Percentiles rank a stretch among this genome's conserved stretches.
phyloP scores from a whole-genome alignment of 2,113 vertebrate species.

The Mungos mungo region DNA sequence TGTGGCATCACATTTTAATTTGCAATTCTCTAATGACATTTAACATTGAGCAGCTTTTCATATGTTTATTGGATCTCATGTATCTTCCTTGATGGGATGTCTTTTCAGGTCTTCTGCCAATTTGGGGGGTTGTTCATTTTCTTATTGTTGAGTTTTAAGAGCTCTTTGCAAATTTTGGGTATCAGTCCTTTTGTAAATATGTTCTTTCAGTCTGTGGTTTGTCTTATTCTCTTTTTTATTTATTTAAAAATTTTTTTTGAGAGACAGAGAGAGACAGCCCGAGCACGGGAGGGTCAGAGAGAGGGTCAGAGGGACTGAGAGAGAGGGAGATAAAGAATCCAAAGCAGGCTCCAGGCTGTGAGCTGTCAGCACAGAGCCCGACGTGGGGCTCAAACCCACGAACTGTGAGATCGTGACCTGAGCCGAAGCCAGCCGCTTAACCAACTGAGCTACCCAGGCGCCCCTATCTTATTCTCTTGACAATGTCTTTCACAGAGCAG shows the following conservation, averaged over 20 bases:
- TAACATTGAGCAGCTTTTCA: background rate
- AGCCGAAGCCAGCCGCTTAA: no score
- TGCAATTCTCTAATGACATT: background rate
- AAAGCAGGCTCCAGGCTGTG: no score
- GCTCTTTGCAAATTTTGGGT: background rate
- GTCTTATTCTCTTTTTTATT: background rate
- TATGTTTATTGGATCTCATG: background rate
- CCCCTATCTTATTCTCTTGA: background rate
- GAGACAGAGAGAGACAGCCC: no score
- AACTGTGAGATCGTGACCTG: no score
- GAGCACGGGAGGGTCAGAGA: no score
- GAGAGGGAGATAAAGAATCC: no score
- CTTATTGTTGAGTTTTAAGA: background rate
- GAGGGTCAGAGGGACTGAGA: no score
- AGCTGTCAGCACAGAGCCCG: no score
- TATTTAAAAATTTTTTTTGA: no score
- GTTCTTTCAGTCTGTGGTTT: background rate
- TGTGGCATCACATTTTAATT: background rate
- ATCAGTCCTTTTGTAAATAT: background rate
- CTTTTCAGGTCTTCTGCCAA: background rate
- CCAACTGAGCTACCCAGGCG: no score
- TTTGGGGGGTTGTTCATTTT: background rate
- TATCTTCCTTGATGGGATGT: background rate
- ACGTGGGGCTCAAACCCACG: no score
- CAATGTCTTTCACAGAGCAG: background rate